Evolutionary conservation across 2,888 invertebrate species (phyloP).

Genomic region (Drosophila diplacantha): DNA sequence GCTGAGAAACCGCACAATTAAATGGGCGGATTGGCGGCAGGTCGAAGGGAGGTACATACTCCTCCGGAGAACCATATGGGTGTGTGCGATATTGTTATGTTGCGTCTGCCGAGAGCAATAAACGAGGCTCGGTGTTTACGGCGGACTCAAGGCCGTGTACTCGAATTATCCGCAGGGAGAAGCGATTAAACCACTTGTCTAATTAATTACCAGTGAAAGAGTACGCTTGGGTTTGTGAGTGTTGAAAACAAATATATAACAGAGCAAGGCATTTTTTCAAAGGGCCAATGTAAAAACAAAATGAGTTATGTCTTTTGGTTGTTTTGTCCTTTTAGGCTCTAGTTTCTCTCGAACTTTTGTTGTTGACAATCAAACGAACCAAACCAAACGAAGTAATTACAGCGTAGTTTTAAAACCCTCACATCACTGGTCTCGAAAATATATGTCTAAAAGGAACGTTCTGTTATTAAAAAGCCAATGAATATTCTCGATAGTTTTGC

Average conservation of each 20-base stretch:
- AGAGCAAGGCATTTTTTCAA: too few relatives aligned
- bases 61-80: constrained; percentile 16
- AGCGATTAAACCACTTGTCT: constrained; percentile 6
- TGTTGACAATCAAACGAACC: background rate
- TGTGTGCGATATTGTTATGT: constrained; percentile 27
- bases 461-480: constrained; percentile 16
- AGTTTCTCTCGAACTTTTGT: background rate
- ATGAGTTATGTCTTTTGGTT: too few relatives aligned
- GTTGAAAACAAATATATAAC: too few relatives aligned
- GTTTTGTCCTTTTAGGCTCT: too few relatives aligned
- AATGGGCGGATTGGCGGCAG: constrained; percentile 36
- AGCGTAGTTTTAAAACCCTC: background rate
- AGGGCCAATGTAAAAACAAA: too few relatives aligned
- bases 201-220: constrained; percentile 1
- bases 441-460: background rate
- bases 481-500: constrained; percentile 6
- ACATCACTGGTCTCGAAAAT: background rate
- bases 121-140: constrained; percentile 22
- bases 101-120: constrained; percentile 23
- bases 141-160: constrained; percentile 26
- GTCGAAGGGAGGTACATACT: background rate
- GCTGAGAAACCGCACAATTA: constrained; percentile 63
- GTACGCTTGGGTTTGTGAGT: background rate
- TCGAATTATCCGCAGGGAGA: constrained; percentile 15
- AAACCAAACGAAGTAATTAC: too few relatives aligned